Evolutionary conservation across 2,113 vertebrate species (phyloP).

Genomic region (Oncorhynchus gorbuscha): DNA sequence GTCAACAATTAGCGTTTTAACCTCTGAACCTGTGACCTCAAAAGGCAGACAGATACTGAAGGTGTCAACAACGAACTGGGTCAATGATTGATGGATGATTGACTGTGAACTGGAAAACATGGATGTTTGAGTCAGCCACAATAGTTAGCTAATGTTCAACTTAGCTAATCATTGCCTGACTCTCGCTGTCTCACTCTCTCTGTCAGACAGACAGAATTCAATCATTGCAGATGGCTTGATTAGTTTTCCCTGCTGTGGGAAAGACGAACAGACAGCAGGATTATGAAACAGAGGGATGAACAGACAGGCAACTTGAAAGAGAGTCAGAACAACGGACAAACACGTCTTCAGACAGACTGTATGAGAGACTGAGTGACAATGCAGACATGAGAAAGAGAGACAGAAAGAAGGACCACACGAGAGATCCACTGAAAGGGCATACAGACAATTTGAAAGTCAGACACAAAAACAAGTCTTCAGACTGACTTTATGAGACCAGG

Average conservation of each 20-base stretch:
- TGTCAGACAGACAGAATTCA: too few species aligned
- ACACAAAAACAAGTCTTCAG: conserved; percentile 2
- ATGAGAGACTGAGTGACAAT: background rate
- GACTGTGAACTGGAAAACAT: background rate
- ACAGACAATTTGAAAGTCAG: too few species aligned
- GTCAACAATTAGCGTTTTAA: too few species aligned
- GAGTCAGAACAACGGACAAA: too few species aligned
- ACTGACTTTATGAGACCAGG: conserved; percentile 17
- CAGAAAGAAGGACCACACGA: conserved; percentile 4
- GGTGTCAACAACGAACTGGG: background rate
- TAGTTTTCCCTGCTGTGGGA: too few species aligned
- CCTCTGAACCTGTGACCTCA: background rate
- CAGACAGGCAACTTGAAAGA: too few species aligned
- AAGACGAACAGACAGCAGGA: conserved; percentile 5
- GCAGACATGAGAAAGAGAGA: conserved; percentile 25
- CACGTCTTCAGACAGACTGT: too few species aligned
- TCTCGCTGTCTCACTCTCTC: too few species aligned
- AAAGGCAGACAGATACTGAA: background rate
- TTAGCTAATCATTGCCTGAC: too few species aligned
- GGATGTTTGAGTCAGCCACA: background rate
- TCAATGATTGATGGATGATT: background rate
- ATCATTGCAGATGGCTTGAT: too few species aligned
- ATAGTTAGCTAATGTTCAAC: background rate
- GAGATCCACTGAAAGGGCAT: background rate
- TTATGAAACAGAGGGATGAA: background rate